Base-by-base conservation (phyloP, 2,888 invertebrate genomes). In the Sylvicola fuscatus region DNA sequence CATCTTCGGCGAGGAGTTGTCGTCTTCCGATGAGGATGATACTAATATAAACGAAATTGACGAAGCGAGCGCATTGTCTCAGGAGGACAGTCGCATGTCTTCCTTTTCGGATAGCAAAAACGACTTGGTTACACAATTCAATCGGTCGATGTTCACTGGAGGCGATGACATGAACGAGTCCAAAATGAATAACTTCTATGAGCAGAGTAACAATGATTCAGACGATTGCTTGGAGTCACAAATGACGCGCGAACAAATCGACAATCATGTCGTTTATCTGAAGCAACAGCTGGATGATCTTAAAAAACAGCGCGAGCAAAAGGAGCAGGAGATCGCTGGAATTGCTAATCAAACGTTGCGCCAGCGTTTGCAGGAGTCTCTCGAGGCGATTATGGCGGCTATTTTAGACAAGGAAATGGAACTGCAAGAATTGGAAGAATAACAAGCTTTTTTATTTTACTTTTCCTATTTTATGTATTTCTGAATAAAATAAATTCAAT, bases 1-100 rank as follows among this genome's bases (percentile, higher is more conserved):
- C 46, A 84, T 90, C 49, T 93, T 93, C 61, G 93, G 92, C 21
- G 90, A 86, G 43, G 76, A 83, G 21, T 78, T 92, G 0, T 89
- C 89, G 49, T 89, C 90, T 46, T 87, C 87, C 27, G 83, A 83
- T 41, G 54, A 62, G 33, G 79, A 79, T 37, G 87, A 87, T 44
- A 62, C 66, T 12, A 70, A 58, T 47, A 67, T 72, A 14, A 78
- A 84, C 49, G 86, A 84, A 46, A 62, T 83, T 43, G 86, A 83
- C 46, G 86, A 86, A 46, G 73, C 66, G 17, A 81, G 80, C 43
- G 68, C 71, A 32, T 62, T 82, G 38, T 77, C 80, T 1, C 72
- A 68, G 1, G 77, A 73, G 42, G 80, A 82, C 45, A 78, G 76
- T 43, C 68, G 71, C 36, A 55, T 79, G 38, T 78, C 80, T 0